Percentiles rank a stretch among this genome's conserved stretches.
phyloP scores from a whole-genome alignment of 2,888 invertebrate genomes.

The Ditylenchus weischeri region DNA sequence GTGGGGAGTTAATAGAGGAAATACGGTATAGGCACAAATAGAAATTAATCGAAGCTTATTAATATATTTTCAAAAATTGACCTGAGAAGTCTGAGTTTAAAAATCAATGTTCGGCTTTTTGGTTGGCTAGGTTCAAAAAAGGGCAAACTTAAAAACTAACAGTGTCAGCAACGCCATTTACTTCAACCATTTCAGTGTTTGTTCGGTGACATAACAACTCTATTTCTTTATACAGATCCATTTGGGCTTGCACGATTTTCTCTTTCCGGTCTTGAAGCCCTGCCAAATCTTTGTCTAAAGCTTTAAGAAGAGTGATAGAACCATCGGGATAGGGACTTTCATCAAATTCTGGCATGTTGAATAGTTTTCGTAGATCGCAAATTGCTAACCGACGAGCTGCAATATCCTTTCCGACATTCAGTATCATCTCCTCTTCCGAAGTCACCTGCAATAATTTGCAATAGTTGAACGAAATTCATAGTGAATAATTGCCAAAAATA shows the following conservation, averaged over 20 bases:
- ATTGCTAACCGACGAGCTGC: constrained; percentile 7
- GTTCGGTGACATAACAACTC: constrained; percentile 10
- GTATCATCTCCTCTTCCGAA: constrained; percentile 13
- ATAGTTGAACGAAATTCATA: too few species aligned
- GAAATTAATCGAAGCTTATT: too few species aligned
- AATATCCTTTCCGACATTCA: constrained; percentile 9
- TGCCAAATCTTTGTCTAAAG: constrained; percentile 17
- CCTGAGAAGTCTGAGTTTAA: too few species aligned
- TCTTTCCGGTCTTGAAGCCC: constrained; percentile 9
- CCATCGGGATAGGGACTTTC: constrained; percentile 10
- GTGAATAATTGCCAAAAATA: too few species aligned
- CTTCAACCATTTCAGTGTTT: constrained; percentile 2
- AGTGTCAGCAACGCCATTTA: constrained; percentile 14
- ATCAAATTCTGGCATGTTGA: constrained; percentile 8
- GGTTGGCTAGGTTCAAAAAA: too few species aligned
- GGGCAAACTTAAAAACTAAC: constrained; percentile 21
- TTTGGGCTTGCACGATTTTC: constrained; percentile 11
- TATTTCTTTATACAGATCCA: constrained; percentile 1
- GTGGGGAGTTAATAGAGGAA: too few species aligned
- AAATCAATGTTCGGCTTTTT: too few species aligned
- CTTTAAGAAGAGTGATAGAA: constrained; percentile 23
- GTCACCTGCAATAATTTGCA: background rate
- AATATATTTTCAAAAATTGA: too few species aligned
- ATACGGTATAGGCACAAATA: too few species aligned
- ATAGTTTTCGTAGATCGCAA: constrained; percentile 6